These are phyloP conservation scores for Dermochelys coriacea DNA, from an alignment of 2,797 vertebrate species.

Conservation along the genomic window DNA sequence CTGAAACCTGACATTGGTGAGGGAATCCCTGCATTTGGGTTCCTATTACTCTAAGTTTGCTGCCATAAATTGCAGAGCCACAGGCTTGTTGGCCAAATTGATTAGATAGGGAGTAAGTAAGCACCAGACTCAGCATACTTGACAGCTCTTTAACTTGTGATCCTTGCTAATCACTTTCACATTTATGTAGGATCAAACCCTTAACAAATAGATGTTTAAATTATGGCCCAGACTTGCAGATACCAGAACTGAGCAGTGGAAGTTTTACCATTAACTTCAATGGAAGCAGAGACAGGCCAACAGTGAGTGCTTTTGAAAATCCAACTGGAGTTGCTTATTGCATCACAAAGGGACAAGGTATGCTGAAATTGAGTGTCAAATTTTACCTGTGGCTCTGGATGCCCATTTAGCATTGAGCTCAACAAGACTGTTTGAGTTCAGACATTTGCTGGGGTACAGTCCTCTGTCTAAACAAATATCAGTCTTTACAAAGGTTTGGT, in stretches of 20 bases:
- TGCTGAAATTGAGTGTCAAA: neutral
- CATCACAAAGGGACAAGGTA: neutral
- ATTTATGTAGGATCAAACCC: neutral
- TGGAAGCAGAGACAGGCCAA: neutral
- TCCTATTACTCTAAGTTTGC: neutral
- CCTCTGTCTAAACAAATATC: neutral
- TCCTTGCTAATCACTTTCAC: neutral
- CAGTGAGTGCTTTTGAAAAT: neutral
- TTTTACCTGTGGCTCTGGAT: no score
- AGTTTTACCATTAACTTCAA: neutral
- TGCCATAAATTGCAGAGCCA: neutral
- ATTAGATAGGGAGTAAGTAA: neutral
- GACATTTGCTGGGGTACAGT: neutral
- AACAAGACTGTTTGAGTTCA: rapidly evolving
- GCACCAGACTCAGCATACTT: neutral
- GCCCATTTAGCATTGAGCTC: neutral
- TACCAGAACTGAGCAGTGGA: neutral
- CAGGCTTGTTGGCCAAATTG: neutral
- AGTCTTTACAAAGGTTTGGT: neutral
- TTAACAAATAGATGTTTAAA: neutral
- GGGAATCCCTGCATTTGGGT: neutral
- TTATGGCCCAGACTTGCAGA: neutral
- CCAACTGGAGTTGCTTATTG: neutral
- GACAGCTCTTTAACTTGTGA: neutral
- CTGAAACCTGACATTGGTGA: neutral